phyloP scores from a whole-genome alignment of 1,140 invertebrate genomes.

The Calosoma granatense region DNA sequence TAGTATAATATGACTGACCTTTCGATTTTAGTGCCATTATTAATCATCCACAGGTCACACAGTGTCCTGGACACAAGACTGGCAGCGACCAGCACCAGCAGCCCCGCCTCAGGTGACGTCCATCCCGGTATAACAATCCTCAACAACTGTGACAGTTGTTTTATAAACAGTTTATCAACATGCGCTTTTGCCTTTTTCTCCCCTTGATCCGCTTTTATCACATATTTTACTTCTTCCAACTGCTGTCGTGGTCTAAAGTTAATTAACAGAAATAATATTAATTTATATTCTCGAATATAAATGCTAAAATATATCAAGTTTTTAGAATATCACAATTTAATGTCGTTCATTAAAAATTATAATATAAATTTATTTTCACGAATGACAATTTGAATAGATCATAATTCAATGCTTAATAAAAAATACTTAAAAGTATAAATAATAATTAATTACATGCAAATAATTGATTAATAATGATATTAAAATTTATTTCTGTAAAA shows the following conservation, averaged over 20 bases:
- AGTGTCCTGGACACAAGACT: conserved; percentile 79
- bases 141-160: conserved; percentile 64
- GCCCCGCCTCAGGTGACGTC: conserved; percentile 63
- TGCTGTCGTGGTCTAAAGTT: conserved; percentile 18
- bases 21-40: conserved; percentile 86
- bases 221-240: conserved; percentile 63
- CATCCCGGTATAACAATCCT: conserved; percentile 76
- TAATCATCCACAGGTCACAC: conserved; percentile 96
- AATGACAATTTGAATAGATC: too few species aligned
- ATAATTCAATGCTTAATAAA: not conserved
- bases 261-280: conserved; percentile 4
- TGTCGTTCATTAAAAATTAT: conserved; percentile 14
- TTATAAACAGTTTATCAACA: conserved; percentile 75
- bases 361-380: too few species aligned
- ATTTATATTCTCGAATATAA: conserved; percentile 2
- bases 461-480: conserved; percentile 6
- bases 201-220: conserved; percentile 61
- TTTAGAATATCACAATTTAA: conserved; percentile 1
- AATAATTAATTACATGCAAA: conserved; percentile 13
- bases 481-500: not conserved
- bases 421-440: conserved; percentile 6
- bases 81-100: conserved; percentile 68
- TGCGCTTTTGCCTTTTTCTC: conserved; percentile 65
- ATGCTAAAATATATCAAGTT: conserved; percentile 5
- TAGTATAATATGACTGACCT: conserved; percentile 46